Evolutionary conservation across 2,113 vertebrate species (phyloP).

Genomic region (Phaethornis superciliosus): DNA sequence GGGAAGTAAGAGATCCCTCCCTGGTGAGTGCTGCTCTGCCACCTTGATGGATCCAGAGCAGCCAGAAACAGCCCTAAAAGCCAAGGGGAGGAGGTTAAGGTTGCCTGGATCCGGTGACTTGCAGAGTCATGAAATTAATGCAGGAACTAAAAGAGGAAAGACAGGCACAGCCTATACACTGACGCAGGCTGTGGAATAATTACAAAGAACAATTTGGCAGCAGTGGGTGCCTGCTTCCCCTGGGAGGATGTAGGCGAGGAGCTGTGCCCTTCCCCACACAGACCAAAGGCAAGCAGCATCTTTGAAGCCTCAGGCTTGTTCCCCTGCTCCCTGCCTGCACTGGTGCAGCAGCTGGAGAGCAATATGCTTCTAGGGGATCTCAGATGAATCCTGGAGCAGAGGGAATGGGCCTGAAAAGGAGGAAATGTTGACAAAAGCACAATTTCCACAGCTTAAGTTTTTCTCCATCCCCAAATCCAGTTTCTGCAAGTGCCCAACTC

Average conservation of each 20-base stretch:
- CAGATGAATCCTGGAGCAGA: not conserved
- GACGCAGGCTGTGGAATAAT: not conserved
- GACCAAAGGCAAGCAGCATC: not conserved
- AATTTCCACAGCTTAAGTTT: not conserved
- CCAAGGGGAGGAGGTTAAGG: not conserved
- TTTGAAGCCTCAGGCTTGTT: not conserved
- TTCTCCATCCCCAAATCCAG: not conserved
- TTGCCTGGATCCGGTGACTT: not conserved
- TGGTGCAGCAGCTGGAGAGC: not conserved
- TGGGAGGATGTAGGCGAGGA: accelerated
- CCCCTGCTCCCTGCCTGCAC: not conserved
- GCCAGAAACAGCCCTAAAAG: not conserved
- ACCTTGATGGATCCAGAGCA: not conserved
- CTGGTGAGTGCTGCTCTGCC: not conserved
- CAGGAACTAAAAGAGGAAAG: not conserved
- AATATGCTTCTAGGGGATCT: not conserved
- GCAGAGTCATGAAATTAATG: not conserved
- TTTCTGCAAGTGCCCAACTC: not conserved
- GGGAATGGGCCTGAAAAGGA: not conserved
- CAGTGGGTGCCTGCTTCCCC: not conserved
- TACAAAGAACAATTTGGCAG: not conserved
- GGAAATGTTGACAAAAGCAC: not conserved
- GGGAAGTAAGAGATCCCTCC: not conserved
- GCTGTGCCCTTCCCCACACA: not conserved
- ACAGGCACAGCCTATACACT: not conserved